Percentiles rank a stretch among this genome's conserved stretches.
Evolutionary conservation across 2,888 invertebrate genomes (phyloP).

Genomic region (Ophion slaviceki): DNA sequence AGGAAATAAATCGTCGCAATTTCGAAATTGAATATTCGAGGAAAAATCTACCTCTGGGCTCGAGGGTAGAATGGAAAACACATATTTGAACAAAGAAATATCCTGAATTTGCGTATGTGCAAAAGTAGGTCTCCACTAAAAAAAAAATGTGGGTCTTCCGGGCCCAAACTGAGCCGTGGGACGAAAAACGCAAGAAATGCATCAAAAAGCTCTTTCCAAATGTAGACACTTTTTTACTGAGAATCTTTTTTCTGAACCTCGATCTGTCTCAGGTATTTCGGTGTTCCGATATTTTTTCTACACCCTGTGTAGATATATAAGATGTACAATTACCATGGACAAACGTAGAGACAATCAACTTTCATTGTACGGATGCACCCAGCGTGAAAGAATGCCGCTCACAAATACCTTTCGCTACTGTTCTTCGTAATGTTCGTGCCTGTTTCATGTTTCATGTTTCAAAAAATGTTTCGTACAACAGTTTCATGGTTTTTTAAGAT

Average conservation of each 20-base stretch:
- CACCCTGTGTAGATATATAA: background rate
- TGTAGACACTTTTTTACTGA: too few relatives aligned
- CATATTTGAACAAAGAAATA: too few relatives aligned
- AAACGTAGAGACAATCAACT: conserved; percentile 61
- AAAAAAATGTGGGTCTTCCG: background rate
- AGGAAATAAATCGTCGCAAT: background rate
- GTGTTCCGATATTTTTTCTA: conserved; percentile 19
- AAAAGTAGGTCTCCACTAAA: background rate
- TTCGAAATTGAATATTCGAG: too few relatives aligned
- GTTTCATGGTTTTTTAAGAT: background rate
- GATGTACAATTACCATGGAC: conserved; percentile 1
- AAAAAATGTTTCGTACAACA: background rate
- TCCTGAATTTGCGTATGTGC: too few relatives aligned
- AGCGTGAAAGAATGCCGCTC: conserved; percentile 62
- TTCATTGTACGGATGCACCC: conserved; percentile 62
- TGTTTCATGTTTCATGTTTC: too few relatives aligned
- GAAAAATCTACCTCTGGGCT: too few relatives aligned
- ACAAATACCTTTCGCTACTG: conserved; percentile 33
- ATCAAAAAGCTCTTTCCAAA: background rate
- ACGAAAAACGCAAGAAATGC: background rate
- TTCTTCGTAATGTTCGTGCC: conserved; percentile 14
- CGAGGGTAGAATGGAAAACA: too few relatives aligned
- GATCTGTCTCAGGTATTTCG: background rate
- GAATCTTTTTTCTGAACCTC: too few relatives aligned
- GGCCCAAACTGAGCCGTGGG: background rate